Evolutionary conservation across 2,113 vertebrate species (phyloP).

Genomic region (Phasianus colchicus): DNA sequence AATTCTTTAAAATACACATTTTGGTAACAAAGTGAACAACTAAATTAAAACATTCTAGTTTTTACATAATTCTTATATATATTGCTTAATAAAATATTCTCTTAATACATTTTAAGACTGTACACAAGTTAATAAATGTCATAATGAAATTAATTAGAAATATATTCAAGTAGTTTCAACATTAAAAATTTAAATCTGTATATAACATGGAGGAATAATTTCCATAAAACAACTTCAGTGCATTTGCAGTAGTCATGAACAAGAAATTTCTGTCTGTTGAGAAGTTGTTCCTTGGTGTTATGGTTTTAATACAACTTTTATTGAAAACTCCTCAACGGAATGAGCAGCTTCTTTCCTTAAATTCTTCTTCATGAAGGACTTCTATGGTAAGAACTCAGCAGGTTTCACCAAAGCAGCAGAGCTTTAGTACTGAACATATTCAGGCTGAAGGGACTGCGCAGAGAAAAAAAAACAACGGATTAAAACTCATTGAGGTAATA

Average conservation of each 20-base stretch:
- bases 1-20: conserved; percentile 74
- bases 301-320: conserved; percentile 32
- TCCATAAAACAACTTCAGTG: conserved; percentile 73
- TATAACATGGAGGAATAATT: conserved; percentile 45
- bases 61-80: conserved; percentile 76
- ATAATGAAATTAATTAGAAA: conserved; percentile 76
- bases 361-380: conserved; percentile 35
- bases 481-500: conserved; percentile 39
- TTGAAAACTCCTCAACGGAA: conserved; percentile 44
- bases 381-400: conserved; percentile 4
- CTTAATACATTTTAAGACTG: conserved; percentile 79
- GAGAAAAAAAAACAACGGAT: conserved; percentile 75
- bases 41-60: conserved; percentile 81
- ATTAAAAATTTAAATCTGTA: conserved; percentile 61
- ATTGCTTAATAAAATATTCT: conserved; percentile 79
- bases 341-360: conserved; percentile 31
- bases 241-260: conserved; percentile 72
- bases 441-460: conserved; percentile 94
- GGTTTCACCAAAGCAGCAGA: conserved; percentile 71
- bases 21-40: conserved; percentile 75
- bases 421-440: conserved; percentile 92
- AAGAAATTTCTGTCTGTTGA: conserved; percentile 37
- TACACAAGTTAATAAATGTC: conserved; percentile 76
- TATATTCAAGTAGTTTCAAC: conserved; percentile 65
- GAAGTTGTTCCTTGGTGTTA: conserved; percentile 40